These are phyloP conservation scores for Crambe crambe DNA, from an alignment of 37 sponge, comb jelly and placozoan genomes.

Conservation along the genomic window DNA sequence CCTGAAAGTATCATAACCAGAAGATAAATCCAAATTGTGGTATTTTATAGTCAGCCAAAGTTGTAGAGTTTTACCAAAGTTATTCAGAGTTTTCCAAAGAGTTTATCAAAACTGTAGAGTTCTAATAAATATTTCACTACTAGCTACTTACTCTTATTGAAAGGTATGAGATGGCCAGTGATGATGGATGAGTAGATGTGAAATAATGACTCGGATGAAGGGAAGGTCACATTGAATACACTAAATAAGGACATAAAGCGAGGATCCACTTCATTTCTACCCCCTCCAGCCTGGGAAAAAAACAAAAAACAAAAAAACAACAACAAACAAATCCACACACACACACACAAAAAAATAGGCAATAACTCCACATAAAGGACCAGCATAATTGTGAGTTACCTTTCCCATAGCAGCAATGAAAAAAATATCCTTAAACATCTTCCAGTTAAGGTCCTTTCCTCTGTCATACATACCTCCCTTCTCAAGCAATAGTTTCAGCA, in stretches of 20 bases:
- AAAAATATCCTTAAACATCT: slow-evolving; percentile 90
- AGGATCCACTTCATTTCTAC: slow-evolving; percentile 96
- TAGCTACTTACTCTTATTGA: slow-evolving; percentile 66
- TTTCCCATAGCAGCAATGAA: slow-evolving; percentile 99
- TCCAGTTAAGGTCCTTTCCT: slow-evolving; percentile 98
- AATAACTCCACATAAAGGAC: neutral
- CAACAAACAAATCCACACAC: neutral
- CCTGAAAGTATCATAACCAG: neutral
- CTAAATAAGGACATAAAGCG: slow-evolving; percentile 94
- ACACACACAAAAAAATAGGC: neutral
- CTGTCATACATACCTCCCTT: slow-evolving; percentile 98
- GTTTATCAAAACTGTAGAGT: neutral
- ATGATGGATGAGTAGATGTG: slow-evolving; percentile 95
- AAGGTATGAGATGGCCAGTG: slow-evolving; percentile 87
- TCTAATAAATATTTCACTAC: neutral
- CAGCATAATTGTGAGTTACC: slow-evolving; percentile 36
- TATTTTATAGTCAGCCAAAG: neutral
- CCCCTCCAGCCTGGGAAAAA: slow-evolving; percentile 89
- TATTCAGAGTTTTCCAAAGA: neutral
- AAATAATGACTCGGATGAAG: slow-evolving; percentile 84
- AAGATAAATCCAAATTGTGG: neutral
- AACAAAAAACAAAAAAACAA: neutral
- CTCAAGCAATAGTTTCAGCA: slow-evolving; percentile 94
- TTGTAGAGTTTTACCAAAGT: neutral
- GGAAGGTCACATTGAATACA: slow-evolving; percentile 96